Evolutionary conservation across 2,797 vertebrate genomes (phyloP).

Genomic region (Peromyscus nudipes): DNA sequence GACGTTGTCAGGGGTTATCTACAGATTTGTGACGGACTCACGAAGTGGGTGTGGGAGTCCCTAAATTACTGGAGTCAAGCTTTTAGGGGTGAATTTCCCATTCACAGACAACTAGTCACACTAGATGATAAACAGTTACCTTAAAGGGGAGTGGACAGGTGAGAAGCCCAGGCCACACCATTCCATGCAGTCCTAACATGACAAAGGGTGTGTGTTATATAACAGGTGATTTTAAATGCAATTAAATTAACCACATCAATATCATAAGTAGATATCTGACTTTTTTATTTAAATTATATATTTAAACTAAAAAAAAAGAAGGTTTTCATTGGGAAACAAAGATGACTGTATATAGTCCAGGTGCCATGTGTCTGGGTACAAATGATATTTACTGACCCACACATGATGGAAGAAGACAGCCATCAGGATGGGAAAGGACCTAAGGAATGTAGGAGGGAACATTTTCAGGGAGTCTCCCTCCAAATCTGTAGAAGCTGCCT

Average conservation of each 20-base stretch:
- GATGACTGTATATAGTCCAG: not conserved
- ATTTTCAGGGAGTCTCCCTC: not conserved
- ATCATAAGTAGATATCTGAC: not conserved
- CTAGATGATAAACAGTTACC: not conserved
- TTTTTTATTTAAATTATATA: constrained; percentile 43
- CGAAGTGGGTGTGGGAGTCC: no score
- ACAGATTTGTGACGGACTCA: not conserved
- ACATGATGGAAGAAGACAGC: not conserved
- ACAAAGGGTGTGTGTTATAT: not conserved
- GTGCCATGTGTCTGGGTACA: not conserved
- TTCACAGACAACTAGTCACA: not conserved
- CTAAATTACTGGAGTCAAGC: no score
- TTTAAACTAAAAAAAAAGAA: not conserved
- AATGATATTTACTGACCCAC: not conserved
- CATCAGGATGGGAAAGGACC: not conserved
- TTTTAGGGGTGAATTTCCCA: not conserved
- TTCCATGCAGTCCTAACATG: not conserved
- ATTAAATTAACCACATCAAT: not conserved
- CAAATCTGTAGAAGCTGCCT: not conserved
- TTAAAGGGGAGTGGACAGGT: no score
- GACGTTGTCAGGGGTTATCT: not conserved
- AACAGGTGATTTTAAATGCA: not conserved
- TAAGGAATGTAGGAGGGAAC: not conserved
- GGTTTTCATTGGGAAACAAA: constrained; percentile 28
- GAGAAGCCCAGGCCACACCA: not conserved